These are phyloP conservation scores for Cardiocondyla obscurior DNA, from an alignment of 1,140 invertebrate genomes.

Conservation along the genomic window DNA sequence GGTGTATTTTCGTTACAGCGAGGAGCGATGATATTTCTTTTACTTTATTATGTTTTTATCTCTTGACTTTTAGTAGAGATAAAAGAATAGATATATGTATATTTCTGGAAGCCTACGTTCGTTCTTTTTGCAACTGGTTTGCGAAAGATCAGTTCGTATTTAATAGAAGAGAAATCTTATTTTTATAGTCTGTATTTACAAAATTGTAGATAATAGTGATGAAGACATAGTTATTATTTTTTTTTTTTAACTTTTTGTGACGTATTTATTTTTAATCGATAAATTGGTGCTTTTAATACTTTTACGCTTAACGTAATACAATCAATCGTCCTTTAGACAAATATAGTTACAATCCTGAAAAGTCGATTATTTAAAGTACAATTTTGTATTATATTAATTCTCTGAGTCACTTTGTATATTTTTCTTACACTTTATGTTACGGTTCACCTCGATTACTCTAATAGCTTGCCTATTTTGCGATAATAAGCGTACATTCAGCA, in stretches of 20 bases:
- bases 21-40: constrained; percentile 1
- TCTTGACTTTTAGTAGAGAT: constrained; percentile 8
- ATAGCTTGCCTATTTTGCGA: not conserved
- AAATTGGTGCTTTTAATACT: not conserved
- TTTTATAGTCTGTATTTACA: constrained; percentile 1
- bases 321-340: not conserved
- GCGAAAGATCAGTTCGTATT: not conserved
- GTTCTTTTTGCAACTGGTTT: not conserved
- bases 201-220: constrained; percentile 18
- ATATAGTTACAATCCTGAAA: not conserved
- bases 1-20: constrained; percentile 1
- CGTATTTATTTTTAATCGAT: constrained; percentile 59
- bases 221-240: constrained; percentile 62
- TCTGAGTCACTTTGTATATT: no score
- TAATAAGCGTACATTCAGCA: not conserved
- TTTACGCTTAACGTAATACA: constrained; percentile 3
- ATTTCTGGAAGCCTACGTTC: not conserved
- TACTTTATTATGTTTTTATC: constrained; percentile 8
- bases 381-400: not conserved
- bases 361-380: not conserved
- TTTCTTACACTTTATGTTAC: not conserved
- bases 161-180: constrained; percentile 6
- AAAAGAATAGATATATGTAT: not conserved
- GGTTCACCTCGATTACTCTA: not conserved
- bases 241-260: constrained; percentile 51